A percentile compares a stretch with the other conserved stretches of the same genome.
phyloP scores from a whole-genome alignment of 2,113 vertebrate species.

The Elephantulus edwardii region DNA sequence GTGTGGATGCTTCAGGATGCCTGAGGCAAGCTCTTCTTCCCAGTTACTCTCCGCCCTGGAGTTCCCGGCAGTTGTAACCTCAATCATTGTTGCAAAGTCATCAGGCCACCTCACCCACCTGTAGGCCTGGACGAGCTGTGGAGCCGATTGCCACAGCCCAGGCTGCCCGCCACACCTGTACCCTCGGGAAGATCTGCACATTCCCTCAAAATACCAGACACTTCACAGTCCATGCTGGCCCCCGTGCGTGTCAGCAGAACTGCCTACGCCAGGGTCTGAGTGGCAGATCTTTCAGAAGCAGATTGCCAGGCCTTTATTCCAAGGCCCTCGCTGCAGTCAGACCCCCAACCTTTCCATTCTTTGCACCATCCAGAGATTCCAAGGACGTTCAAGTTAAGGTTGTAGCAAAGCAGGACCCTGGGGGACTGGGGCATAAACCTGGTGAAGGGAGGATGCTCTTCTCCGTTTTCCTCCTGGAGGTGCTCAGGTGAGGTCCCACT shows the following conservation, averaged over 20 bases:
- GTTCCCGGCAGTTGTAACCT: background rate
- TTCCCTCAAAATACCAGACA: too few species aligned
- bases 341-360: background rate
- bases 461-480: too few species aligned
- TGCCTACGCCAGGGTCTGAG: background rate
- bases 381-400: background rate
- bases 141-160: too few species aligned
- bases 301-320: background rate
- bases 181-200: too few species aligned
- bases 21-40: too few species aligned
- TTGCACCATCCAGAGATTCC: background rate
- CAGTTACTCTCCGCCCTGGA: background rate
- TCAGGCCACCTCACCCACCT: too few species aligned
- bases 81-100: too few species aligned
- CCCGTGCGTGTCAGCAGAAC: background rate
- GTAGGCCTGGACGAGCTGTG: too few species aligned
- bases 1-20: background rate
- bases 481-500: too few species aligned
- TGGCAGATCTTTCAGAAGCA: background rate
- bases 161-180: too few species aligned
- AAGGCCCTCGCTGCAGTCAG: background rate
- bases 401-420: background rate
- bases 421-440: too few species aligned
- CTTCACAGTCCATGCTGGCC: too few species aligned
- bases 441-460: fast-evolving